Conservation (phyloP, 2,888 invertebrate genomes). For the Pocota personata region DNA sequence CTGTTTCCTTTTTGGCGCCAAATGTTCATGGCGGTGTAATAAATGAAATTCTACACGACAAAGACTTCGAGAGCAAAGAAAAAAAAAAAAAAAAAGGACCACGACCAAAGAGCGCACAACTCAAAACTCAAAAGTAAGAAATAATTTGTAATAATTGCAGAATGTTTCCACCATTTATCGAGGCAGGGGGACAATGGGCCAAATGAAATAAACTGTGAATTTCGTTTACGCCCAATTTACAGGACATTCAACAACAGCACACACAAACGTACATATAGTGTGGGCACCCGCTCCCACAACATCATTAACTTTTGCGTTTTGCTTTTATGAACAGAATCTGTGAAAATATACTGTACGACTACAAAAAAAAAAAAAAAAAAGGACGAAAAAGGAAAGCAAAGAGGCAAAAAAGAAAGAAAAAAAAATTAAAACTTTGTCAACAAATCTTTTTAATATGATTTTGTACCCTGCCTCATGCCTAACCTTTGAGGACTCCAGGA, state of each 20-base stretch:
- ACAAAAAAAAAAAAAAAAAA: not conserved
- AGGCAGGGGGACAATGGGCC: conserved; percentile 42
- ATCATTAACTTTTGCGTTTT: conserved; percentile 70
- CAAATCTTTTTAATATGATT: conserved; percentile 74
- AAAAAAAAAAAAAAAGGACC: not conserved
- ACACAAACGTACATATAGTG: conserved; percentile 2
- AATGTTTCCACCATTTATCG: conserved; percentile 72
- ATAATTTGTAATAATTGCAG: conserved; percentile 73
- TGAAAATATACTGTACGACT: conserved; percentile 30
- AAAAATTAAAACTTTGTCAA: conserved; percentile 72
- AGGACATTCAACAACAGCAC: conserved; percentile 59
- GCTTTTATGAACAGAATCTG: conserved; percentile 62
- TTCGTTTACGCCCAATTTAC: conserved; percentile 70
- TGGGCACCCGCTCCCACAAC: conserved; percentile 27
- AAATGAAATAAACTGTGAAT: conserved; percentile 72
- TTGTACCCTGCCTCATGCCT: conserved; percentile 40
- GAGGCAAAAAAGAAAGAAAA: not conserved
- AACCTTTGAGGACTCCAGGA: conserved; percentile 52
- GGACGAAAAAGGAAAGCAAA: not conserved
- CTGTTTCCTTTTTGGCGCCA: conserved; percentile 19
- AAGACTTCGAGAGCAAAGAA: not conserved
- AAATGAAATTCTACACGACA: conserved; percentile 71
- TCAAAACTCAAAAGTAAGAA: conserved; percentile 64
- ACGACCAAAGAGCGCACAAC: conserved; percentile 37
- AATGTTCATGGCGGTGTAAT: conserved; percentile 68